These are phyloP conservation scores for Psittacula cyanocephala DNA, from an alignment of 2,113 vertebrate species.

Conservation along the genomic window DNA sequence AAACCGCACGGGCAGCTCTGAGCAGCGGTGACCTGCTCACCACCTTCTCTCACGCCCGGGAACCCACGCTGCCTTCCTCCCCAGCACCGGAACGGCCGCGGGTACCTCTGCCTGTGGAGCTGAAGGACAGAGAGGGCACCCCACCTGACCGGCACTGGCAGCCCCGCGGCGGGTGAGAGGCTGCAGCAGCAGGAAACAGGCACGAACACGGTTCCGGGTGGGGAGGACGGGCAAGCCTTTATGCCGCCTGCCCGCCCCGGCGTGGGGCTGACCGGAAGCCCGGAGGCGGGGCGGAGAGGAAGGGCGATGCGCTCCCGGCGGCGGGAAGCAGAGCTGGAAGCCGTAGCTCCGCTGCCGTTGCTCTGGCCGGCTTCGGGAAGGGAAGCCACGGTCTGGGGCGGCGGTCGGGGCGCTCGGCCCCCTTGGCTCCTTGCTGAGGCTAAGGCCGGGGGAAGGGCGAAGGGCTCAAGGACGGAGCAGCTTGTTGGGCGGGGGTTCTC, in stretches of 20 bases:
- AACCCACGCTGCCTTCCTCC: not conserved
- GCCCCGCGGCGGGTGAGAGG: too few relatives aligned
- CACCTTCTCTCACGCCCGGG: not conserved
- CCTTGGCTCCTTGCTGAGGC: not conserved
- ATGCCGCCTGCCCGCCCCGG: not conserved
- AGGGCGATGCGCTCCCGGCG: not conserved
- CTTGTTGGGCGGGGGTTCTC: too few relatives aligned
- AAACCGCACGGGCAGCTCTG: not conserved
- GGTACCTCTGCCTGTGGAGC: not conserved
- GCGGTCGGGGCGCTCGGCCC: not conserved
- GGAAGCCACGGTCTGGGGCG: not conserved
- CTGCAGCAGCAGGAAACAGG: not conserved
- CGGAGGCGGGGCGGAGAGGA: not conserved
- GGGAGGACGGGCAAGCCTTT: not conserved
- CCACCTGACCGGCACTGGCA: not conserved
- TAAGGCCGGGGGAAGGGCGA: fast-evolving
- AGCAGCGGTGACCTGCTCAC: fast-evolving
- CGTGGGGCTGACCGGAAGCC: not conserved
- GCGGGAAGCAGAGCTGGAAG: fast-evolving
- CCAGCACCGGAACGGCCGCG: not conserved
- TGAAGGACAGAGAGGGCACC: not conserved
- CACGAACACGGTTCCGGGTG: not conserved
- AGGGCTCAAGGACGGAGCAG: not conserved
- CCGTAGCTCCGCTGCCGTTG: fast-evolving
- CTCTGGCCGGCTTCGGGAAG: too few relatives aligned